Conservation (phyloP, 2,113 vertebrate genomes). For the Menura novaehollandiae region DNA sequence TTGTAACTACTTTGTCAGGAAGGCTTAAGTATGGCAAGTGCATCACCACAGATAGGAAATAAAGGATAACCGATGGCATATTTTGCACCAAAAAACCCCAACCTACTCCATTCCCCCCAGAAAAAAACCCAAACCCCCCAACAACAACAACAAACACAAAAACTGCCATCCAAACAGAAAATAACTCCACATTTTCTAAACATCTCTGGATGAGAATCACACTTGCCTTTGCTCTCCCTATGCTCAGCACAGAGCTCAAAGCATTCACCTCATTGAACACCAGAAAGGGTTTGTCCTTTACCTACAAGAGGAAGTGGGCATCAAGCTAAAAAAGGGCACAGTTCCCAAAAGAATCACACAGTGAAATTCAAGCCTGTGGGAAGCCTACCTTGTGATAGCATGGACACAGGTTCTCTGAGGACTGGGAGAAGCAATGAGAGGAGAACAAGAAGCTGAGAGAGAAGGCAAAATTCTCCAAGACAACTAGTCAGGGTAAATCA, state of each 20-base stretch:
- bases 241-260: not conserved
- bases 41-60: not conserved
- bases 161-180: not conserved
- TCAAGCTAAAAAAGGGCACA: not conserved
- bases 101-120: fast-evolving
- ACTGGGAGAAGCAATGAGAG: not conserved
- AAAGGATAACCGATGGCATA: not conserved
- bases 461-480: not conserved
- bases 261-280: not conserved
- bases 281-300: not conserved
- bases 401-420: not conserved
- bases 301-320: not conserved
- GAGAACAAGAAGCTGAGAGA: not conserved
- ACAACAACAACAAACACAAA: not conserved
- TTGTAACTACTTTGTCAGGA: not conserved
- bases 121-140: too few species aligned
- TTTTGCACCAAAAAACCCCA: not conserved
- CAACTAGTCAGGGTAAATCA: not conserved
- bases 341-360: not conserved
- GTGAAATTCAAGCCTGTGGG: not conserved
- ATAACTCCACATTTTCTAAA: not conserved
- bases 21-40: not conserved
- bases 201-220: not conserved
- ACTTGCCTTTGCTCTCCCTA: not conserved
- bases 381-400: not conserved